Conservation (phyloP, 2,888 invertebrate species). For the Acanthosepion esculentum region DNA sequence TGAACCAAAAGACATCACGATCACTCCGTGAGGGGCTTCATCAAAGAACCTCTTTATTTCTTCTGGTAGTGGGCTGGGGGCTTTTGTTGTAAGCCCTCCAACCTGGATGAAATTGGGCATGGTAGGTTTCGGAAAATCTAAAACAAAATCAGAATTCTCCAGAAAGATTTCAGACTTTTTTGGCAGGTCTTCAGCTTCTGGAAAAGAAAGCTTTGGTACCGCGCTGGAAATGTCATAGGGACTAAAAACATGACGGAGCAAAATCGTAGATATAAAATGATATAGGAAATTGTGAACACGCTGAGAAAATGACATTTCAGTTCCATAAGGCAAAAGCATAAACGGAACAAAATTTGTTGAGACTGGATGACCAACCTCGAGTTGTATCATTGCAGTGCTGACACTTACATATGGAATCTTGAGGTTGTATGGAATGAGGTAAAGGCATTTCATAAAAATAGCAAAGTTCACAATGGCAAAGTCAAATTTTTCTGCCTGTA, state of each 20-base stretch:
- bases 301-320: constrained; percentile 47
- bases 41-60: constrained; percentile 55
- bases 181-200: constrained; percentile 45
- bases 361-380: constrained; percentile 44
- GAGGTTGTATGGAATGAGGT: constrained; percentile 34
- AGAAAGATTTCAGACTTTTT: constrained; percentile 53
- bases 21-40: constrained; percentile 54
- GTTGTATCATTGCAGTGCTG: not conserved
- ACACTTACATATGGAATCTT: constrained; percentile 42
- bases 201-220: not conserved
- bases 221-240: not conserved
- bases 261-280: not conserved
- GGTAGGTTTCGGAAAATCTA: constrained; percentile 56
- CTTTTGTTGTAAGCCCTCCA: constrained; percentile 56
- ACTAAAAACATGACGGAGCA: not conserved
- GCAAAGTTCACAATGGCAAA: constrained; percentile 36
- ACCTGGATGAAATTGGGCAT: constrained; percentile 57
- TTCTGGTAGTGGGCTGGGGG: constrained; percentile 53
- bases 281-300: constrained; percentile 41
- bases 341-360: constrained; percentile 44
- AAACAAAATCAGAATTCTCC: constrained; percentile 55
- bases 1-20: constrained; percentile 59
- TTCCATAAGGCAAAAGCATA: not conserved
- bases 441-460: constrained; percentile 24
- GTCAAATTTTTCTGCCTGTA: constrained; percentile 46